Evolutionary conservation across 2,888 invertebrate species (phyloP).

Genomic region (Polymixis lichenea): DNA sequence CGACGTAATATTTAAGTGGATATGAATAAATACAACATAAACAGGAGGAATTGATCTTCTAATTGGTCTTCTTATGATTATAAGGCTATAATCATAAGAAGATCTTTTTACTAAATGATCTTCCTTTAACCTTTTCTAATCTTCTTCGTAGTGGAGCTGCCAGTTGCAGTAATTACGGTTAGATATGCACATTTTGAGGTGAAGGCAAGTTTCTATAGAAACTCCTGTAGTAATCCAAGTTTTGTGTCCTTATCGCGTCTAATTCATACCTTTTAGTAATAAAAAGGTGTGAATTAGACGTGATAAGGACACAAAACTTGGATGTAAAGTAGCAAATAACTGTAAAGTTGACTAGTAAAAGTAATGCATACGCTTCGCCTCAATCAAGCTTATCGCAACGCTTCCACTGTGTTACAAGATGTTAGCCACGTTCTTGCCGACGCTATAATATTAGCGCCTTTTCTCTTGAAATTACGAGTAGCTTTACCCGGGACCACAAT

Average conservation of each 20-base stretch:
- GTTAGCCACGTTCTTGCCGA: constrained; percentile 56
- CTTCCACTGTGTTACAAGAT: constrained; percentile 27
- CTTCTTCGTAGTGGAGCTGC: too few relatives aligned
- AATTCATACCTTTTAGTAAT: neutral
- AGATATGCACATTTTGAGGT: too few relatives aligned
- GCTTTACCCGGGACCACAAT: constrained; percentile 59
- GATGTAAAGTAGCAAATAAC: too few relatives aligned
- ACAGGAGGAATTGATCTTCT: neutral
- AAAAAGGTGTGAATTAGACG: too few relatives aligned
- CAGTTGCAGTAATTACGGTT: too few relatives aligned
- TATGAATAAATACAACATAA: neutral
- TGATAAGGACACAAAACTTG: too few relatives aligned
- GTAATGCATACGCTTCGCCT: neutral
- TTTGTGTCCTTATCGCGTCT: neutral
- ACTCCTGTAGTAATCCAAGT: too few relatives aligned
- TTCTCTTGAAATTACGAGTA: constrained; percentile 64
- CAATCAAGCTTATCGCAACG: constrained; percentile 3
- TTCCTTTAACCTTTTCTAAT: too few relatives aligned
- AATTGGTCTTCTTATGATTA: neutral
- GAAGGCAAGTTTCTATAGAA: too few relatives aligned
- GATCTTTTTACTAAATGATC: too few relatives aligned
- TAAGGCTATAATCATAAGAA: too few relatives aligned
- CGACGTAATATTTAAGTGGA: neutral
- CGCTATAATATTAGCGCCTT: constrained; percentile 65
- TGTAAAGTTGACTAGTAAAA: neutral